phyloP scores from a whole-genome alignment of 2,113 vertebrate species.

The Sander lucioperca region DNA sequence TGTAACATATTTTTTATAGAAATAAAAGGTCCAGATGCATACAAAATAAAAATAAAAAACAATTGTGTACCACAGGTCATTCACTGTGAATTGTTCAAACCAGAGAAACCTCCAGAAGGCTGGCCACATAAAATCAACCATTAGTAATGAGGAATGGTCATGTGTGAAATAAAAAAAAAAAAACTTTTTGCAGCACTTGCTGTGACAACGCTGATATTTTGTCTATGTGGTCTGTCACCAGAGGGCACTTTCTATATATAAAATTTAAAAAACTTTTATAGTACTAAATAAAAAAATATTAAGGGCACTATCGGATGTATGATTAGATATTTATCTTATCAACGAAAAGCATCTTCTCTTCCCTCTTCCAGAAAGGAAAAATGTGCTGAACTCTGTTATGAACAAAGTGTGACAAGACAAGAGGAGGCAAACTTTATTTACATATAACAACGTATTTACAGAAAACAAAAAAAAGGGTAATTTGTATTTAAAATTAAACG shows the following conservation, averaged over 20 bases:
- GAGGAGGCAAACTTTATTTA: not conserved
- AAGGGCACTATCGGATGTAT: not conserved
- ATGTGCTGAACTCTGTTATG: not conserved
- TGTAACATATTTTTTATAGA: too few relatives aligned
- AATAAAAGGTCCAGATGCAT: too few relatives aligned
- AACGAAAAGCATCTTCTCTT: not conserved
- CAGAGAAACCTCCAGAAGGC: not conserved
- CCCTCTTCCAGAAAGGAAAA: not conserved
- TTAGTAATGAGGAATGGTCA: not conserved
- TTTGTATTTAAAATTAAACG: not conserved
- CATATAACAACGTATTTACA: not conserved
- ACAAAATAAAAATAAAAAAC: too few relatives aligned
- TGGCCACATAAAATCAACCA: not conserved
- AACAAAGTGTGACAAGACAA: not conserved
- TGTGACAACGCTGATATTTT: not conserved
- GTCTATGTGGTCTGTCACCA: constrained; percentile 18
- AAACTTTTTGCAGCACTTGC: not conserved
- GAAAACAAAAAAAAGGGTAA: not conserved
- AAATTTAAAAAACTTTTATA: not conserved
- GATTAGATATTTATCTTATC: not conserved
- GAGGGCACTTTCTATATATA: constrained; percentile 36
- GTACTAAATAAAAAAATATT: not conserved
- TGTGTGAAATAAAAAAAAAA: not conserved
- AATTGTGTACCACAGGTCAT: too few relatives aligned
- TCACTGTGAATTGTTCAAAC: not conserved